phyloP scores from a whole-genome alignment of 2,797 vertebrate genomes.

The Prionace glauca region DNA sequence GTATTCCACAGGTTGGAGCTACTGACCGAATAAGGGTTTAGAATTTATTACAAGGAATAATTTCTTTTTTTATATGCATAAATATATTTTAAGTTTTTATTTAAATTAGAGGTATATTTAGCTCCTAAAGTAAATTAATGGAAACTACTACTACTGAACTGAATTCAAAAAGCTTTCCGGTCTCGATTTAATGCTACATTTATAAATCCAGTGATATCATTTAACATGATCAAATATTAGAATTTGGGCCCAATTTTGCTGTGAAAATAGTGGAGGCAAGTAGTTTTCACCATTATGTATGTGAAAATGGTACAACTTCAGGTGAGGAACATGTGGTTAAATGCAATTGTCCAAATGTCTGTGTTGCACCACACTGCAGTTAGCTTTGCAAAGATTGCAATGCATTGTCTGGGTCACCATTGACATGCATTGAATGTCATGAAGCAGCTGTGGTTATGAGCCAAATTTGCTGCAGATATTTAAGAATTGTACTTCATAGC shows the following conservation, averaged over 20 bases:
- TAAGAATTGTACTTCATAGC: neutral
- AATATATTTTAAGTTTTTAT: constrained; percentile 25
- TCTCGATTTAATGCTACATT: neutral
- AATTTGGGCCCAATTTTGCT: neutral
- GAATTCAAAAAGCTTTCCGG: neutral
- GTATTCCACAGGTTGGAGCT: neutral
- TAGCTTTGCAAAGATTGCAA: no score
- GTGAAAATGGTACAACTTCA: neutral
- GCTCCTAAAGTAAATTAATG: neutral
- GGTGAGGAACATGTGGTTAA: no score
- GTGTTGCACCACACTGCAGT: neutral
- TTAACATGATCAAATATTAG: neutral
- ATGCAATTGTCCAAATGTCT: no score
- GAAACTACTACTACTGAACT: constrained; percentile 9
- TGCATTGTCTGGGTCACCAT: no score
- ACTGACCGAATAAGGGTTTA: neutral
- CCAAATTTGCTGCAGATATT: neutral
- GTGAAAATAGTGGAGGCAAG: neutral
- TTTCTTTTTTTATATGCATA: constrained; percentile 2
- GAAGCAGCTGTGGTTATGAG: neutral
- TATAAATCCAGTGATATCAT: neutral
- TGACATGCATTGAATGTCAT: neutral
- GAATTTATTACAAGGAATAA: neutral
- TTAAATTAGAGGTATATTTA: constrained; percentile 4
- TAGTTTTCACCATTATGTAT: neutral